Evolutionary conservation across 1,140 invertebrate genomes (phyloP).

Genomic region (Lepidotrigona ventralis): DNA sequence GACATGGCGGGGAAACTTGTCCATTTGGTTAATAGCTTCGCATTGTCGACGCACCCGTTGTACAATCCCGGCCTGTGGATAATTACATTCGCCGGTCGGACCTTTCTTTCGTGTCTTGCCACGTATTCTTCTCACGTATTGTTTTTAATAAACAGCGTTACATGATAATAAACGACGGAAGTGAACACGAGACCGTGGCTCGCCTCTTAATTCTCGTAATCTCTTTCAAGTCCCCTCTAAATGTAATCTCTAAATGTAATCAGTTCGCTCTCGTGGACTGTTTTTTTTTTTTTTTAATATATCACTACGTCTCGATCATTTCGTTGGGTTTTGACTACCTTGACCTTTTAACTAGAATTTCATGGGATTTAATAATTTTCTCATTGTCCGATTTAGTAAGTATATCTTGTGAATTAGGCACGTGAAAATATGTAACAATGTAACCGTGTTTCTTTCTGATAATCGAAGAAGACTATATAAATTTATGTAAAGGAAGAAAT

Average conservation of each 20-base stretch:
- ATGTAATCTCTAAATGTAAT: background rate
- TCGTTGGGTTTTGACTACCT: too few relatives aligned
- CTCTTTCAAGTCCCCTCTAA: background rate
- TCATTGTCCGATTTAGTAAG: too few relatives aligned
- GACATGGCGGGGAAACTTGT: slow-evolving; percentile 23
- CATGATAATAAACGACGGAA: background rate
- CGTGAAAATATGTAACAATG: too few relatives aligned
- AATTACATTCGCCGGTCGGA: slow-evolving; percentile 7
- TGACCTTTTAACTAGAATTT: too few relatives aligned
- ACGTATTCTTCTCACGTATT: background rate
- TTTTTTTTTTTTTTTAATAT: too few relatives aligned
- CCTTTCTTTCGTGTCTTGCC: background rate
- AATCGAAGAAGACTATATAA: too few relatives aligned
- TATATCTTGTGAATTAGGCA: too few relatives aligned
- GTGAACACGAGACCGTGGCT: background rate
- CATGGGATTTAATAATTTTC: too few relatives aligned
- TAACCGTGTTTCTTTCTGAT: too few relatives aligned
- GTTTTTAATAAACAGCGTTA: background rate
- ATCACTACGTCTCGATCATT: too few relatives aligned
- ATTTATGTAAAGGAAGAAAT: too few relatives aligned
- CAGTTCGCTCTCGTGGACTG: too few relatives aligned
- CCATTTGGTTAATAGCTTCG: slow-evolving; percentile 42
- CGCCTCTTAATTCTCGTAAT: background rate
- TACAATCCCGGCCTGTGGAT: background rate
- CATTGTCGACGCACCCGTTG: background rate